These are phyloP conservation scores for Orthonevra nobilis DNA, from an alignment of 2,888 invertebrate species.

Conservation along the genomic window DNA sequence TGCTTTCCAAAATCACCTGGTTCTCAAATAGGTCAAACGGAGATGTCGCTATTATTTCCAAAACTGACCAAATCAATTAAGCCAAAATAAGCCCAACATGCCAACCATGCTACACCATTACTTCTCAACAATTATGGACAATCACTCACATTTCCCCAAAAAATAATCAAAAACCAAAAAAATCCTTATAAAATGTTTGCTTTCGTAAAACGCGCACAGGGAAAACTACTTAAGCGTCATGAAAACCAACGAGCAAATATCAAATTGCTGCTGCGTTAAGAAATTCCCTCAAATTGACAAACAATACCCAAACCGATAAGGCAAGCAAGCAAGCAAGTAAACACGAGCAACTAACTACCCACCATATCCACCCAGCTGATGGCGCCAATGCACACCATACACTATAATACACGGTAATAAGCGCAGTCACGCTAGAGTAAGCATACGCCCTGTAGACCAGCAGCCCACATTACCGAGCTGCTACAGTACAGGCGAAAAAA, in stretches of 20 bases:
- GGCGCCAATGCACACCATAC: constrained; percentile 64
- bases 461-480: constrained; percentile 3
- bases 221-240: constrained; percentile 57
- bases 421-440: constrained; percentile 65
- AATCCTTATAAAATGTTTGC: constrained; percentile 13
- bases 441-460: constrained; percentile 65
- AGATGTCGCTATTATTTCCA: no score
- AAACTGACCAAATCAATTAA: no score
- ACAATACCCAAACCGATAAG: constrained; percentile 42
- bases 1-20: no score
- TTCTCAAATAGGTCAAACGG: no score
- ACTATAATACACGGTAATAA: constrained; percentile 39
- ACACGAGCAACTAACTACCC: neutral
- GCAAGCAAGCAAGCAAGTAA: neutral
- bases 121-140: constrained; percentile 4
- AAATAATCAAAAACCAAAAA: neutral
- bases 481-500: neutral
- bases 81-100: no score
- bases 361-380: constrained; percentile 44
- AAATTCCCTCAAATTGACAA: constrained; percentile 38
- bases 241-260: constrained; percentile 53
- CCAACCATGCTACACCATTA: no score
- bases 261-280: constrained; percentile 46
- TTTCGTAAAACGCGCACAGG: constrained; percentile 20
- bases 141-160: constrained; percentile 6